Conservation (phyloP, 2,113 vertebrate genomes). For the Pygathrix nemaeus region DNA sequence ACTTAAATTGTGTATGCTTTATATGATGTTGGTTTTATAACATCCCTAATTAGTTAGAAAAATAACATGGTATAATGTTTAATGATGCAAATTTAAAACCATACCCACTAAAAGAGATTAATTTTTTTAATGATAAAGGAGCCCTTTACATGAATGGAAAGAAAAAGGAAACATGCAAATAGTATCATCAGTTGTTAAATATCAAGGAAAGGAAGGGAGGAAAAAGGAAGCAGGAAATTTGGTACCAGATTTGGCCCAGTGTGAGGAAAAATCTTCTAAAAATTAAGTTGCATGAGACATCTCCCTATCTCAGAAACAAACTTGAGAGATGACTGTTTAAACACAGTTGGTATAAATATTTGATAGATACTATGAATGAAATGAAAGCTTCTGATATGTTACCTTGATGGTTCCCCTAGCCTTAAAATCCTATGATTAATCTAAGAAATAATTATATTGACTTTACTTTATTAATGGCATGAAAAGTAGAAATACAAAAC, state of each 20-base stretch:
- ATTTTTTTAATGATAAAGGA: not conserved
- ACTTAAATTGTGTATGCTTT: not conserved
- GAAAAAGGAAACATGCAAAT: not conserved
- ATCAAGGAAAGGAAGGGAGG: not conserved
- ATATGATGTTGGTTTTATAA: not conserved
- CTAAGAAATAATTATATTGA: slow-evolving; percentile 44
- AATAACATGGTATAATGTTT: not conserved
- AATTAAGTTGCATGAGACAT: not conserved
- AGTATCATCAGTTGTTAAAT: not conserved
- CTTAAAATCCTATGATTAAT: not conserved
- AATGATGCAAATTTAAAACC: slow-evolving; percentile 7
- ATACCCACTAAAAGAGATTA: not conserved
- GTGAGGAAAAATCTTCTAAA: not conserved
- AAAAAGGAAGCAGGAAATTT: not conserved
- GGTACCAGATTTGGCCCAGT: not conserved
- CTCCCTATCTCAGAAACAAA: not conserved
- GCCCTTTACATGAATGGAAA: not conserved
- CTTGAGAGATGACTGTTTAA: not conserved
- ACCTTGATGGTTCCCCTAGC: not conserved
- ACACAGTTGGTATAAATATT: not conserved
- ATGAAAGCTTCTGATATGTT: not conserved
- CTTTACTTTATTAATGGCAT: slow-evolving; percentile 22
- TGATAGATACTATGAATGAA: not conserved
- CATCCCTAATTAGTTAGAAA: slow-evolving; percentile 4
- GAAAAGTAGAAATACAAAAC: not conserved